A percentile compares a stretch with the other conserved stretches of the same genome.
These are phyloP conservation scores for Epinotia demarniana DNA, from an alignment of 2,888 invertebrate genomes.

Conservation along the genomic window DNA sequence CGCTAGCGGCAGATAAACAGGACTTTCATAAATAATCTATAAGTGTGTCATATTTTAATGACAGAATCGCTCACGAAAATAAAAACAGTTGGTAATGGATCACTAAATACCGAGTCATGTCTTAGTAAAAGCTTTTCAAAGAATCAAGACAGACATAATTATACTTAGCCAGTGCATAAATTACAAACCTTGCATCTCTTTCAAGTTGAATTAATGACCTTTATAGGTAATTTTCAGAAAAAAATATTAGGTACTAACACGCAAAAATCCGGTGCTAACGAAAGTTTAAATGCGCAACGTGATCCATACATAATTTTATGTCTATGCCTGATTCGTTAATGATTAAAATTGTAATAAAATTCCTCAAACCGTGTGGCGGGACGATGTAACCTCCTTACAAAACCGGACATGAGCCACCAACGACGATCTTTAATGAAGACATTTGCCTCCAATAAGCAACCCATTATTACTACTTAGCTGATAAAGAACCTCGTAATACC, in stretches of 20 bases:
- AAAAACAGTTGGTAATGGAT: too few relatives aligned
- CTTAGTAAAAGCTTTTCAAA: not conserved
- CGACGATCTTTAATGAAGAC: conserved; percentile 73
- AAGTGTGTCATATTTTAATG: too few relatives aligned
- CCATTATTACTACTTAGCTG: conserved; percentile 62
- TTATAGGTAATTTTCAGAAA: not conserved
- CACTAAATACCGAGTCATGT: not conserved
- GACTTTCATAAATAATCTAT: too few relatives aligned
- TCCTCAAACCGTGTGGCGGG: conserved; percentile 38
- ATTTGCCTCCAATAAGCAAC: conserved; percentile 68
- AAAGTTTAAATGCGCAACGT: conserved; percentile 1
- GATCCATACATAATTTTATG: conserved; percentile 32
- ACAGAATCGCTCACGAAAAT: too few relatives aligned
- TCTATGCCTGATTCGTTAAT: conserved; percentile 37
- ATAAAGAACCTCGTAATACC: conserved; percentile 56
- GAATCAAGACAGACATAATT: not conserved
- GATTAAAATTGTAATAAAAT: conserved; percentile 44
- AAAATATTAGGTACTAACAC: not conserved
- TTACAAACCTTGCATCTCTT: not conserved
- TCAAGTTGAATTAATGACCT: not conserved
- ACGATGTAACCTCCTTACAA: conserved; percentile 43
- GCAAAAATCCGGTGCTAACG: not conserved
- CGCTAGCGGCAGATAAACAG: too few relatives aligned
- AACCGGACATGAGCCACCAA: conserved; percentile 64
- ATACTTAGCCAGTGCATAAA: not conserved